Base-by-base conservation (phyloP, 2,113 vertebrate species). In the Bufo gargarizans region DNA sequence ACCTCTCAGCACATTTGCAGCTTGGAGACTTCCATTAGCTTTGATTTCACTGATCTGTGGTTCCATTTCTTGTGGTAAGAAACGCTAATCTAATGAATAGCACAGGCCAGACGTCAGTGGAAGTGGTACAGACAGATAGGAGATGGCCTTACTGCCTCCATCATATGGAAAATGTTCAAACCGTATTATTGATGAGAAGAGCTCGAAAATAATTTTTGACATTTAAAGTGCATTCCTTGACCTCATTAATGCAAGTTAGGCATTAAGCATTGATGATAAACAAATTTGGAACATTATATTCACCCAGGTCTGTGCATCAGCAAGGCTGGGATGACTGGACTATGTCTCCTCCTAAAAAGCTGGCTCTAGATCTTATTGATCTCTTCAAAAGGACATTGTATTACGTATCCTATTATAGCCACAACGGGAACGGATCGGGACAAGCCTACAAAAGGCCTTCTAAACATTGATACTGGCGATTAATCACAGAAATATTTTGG, bases 61-160 rank as follows among this genome's bases (percentile, higher is more conserved):
- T 89, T 89, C 76, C 79, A 89, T 87, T 86, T 86, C 61, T 86
- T 76, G 82, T 13, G 16, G 61, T 65, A 55, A 77, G 67, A 88
- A 81, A 47, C n/a, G 45, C 82, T 87, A 89, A 87, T 84, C 89
- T 80, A 89, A 87, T 82, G 72, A 65, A 53, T 0, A 74, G 6
- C 55, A 47, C n/a, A 13, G 61, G 33, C 69, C 20, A 0, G 33
- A 88, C 85, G 47, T 47, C 4, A 3, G 8, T n/a, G 76, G 61
- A 85, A 84, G 80, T 50, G 81, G 49, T 43, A 17, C n/a, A 78
- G 79, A 13, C 53, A 83, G 65, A 92, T 93, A 90, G 88, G 89
- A 90, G 90, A 86, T 61, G 89, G 59, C 61, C 5, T 91, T 69
- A 89, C 92, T 92, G 93, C 92, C 81, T 81, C 20, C 5, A 6